These are phyloP conservation scores for Allacma fusca DNA, from an alignment of 2,888 invertebrate genomes.

Conservation along the genomic window DNA sequence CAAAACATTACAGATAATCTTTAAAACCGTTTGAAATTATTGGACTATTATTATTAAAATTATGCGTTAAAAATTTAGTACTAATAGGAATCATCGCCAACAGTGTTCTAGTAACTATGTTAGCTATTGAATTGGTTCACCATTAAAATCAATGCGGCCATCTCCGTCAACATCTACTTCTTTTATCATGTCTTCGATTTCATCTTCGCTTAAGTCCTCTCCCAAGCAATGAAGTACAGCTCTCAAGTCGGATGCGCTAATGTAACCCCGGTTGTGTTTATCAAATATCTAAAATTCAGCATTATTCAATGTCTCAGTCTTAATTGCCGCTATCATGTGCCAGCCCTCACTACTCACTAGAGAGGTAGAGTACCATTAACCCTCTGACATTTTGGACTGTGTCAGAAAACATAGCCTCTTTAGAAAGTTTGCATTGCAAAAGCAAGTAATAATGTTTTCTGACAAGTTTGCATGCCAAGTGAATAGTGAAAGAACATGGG, in stretches of 20 bases:
- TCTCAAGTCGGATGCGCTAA: slow-evolving; percentile 85
- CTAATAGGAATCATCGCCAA: background rate
- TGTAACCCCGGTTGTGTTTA: slow-evolving; percentile 90
- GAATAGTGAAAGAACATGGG: too few species aligned
- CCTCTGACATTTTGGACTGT: too few species aligned
- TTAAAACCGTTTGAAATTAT: too few species aligned
- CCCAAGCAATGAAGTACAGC: slow-evolving; percentile 85
- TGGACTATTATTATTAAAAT: too few species aligned
- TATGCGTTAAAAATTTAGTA: background rate
- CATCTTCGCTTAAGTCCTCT: slow-evolving; percentile 87
- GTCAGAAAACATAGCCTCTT: too few species aligned
- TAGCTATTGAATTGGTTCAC: too few species aligned
- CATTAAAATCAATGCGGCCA: slow-evolving; percentile 91
- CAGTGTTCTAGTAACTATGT: slow-evolving; percentile 61
- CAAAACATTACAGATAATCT: slow-evolving; percentile 51
- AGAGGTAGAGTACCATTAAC: too few species aligned
- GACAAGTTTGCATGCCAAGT: too few species aligned
- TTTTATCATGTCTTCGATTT: slow-evolving; percentile 96
- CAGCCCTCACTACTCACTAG: too few species aligned
- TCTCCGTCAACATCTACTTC: slow-evolving; percentile 95
- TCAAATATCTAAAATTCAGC: slow-evolving; percentile 72
- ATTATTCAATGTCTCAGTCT: background rate
- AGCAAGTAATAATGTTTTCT: too few species aligned
- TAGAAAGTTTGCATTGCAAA: too few species aligned
- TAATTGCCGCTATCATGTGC: too few species aligned